A percentile compares a stretch with the other conserved stretches of the same genome.
These are phyloP conservation scores for Drosophila ficusphila DNA, from an alignment of 1,140 invertebrate genomes.

Conservation along the genomic window DNA sequence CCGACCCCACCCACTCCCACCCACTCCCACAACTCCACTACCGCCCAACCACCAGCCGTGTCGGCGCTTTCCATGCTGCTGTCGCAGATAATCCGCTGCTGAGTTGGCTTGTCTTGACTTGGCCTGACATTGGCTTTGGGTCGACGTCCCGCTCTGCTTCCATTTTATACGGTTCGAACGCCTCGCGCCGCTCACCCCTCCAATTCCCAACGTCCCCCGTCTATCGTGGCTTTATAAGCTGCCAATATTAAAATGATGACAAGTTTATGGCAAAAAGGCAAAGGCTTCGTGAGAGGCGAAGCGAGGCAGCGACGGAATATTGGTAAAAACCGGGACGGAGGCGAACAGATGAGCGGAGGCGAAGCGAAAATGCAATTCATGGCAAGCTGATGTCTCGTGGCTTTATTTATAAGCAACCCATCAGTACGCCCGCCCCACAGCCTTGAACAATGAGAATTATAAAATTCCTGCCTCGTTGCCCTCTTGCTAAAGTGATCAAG, in stretches of 20 bases:
- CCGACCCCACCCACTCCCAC: too few species aligned
- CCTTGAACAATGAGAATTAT: slow-evolving; percentile 55
- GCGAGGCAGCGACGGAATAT: slow-evolving; percentile 1
- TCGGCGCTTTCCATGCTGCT: slow-evolving; percentile 68
- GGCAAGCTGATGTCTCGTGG: slow-evolving; percentile 70
- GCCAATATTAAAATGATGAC: slow-evolving; percentile 83
- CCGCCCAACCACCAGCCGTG: background rate
- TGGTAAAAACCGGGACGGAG: slow-evolving; percentile 3
- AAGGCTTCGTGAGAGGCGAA: slow-evolving; percentile 21
- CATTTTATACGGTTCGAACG: slow-evolving; percentile 9
- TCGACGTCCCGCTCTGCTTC: slow-evolving; percentile 30
- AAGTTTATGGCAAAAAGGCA: slow-evolving; percentile 73
- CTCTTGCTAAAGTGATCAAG: slow-evolving; percentile 14
- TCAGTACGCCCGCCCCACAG: background rate
- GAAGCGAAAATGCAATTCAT: slow-evolving; percentile 74
- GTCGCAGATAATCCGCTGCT: slow-evolving; percentile 79
- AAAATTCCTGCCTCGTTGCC: slow-evolving; percentile 46
- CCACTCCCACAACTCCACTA: too few species aligned
- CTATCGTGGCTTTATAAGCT: slow-evolving; percentile 79
- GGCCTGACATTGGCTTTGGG: slow-evolving; percentile 78
- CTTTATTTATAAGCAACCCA: slow-evolving; percentile 51
- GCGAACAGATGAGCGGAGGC: slow-evolving; percentile 24
- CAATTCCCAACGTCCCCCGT: slow-evolving; percentile 21
- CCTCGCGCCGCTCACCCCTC: background rate
- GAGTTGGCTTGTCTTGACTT: slow-evolving; percentile 80